Evolutionary conservation across 2,113 vertebrate genomes (phyloP).

Genomic region (Sisor rabdophorus): DNA sequence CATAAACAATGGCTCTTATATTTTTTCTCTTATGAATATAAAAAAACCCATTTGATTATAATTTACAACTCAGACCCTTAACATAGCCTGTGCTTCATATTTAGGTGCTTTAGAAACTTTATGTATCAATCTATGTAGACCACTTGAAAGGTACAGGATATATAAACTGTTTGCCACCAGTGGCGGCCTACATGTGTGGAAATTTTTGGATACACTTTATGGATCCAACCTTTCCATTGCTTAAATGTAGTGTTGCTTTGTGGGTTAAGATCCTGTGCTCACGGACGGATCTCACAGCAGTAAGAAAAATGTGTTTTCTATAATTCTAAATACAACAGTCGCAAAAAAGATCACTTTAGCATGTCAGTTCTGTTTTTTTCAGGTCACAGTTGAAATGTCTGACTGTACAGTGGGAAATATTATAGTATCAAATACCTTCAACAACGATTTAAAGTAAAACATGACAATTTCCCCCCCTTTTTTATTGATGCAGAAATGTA

Average conservation of each 20-base stretch:
- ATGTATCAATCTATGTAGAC: constrained; percentile 3
- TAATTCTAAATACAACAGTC: background rate
- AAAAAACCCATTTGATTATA: background rate
- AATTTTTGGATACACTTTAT: constrained; percentile 9
- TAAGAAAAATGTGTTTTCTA: background rate
- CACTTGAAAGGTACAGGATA: background rate
- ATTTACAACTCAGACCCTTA: background rate
- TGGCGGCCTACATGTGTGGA: background rate
- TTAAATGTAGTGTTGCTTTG: background rate
- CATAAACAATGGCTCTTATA: background rate
- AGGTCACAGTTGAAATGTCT: background rate
- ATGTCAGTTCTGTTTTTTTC: background rate
- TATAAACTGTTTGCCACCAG: constrained; percentile 7
- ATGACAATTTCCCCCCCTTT: too few relatives aligned
- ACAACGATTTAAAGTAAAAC: too few relatives aligned
- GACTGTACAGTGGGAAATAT: background rate
- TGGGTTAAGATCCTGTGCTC: background rate
- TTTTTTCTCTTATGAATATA: background rate
- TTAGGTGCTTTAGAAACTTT: background rate
- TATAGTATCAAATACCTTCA: background rate
- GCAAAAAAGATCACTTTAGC: background rate
- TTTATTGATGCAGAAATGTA: background rate
- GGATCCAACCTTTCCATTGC: background rate
- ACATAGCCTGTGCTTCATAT: background rate
- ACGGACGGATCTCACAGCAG: too few relatives aligned